Conservation (phyloP, 2,113 vertebrate species). For the Bubo scandiacus region DNA sequence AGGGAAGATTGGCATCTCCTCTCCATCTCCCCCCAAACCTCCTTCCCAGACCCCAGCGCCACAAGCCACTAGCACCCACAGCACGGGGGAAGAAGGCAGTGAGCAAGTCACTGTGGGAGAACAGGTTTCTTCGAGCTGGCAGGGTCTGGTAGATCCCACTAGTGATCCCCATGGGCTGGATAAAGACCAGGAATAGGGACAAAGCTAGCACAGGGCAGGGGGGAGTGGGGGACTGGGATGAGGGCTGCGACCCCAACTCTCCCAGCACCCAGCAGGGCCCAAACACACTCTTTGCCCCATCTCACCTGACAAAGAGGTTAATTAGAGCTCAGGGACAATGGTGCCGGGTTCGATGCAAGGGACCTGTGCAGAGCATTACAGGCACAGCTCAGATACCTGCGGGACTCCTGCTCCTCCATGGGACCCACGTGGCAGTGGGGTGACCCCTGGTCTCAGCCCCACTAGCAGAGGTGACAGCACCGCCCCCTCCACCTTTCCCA, state of each 20-base stretch:
- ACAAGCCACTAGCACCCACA: background rate
- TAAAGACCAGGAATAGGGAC: background rate
- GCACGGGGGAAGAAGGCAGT: background rate
- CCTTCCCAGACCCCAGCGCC: background rate
- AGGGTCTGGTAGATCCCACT: background rate
- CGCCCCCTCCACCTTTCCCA: background rate
- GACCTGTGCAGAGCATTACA: rapidly evolving
- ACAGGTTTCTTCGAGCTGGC: background rate
- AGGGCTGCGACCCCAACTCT: background rate
- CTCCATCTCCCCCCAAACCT: background rate
- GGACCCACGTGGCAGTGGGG: background rate
- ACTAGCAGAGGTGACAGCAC: background rate
- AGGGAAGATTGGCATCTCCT: background rate
- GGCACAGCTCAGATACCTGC: rapidly evolving
- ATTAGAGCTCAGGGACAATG: background rate
- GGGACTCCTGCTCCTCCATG: background rate
- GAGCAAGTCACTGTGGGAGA: background rate
- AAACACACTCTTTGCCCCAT: background rate
- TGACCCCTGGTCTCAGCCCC: background rate
- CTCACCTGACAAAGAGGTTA: background rate
- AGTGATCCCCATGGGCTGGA: background rate
- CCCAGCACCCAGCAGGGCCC: background rate
- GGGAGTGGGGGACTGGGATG: no score
- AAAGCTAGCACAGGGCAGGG: background rate
- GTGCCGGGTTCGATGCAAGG: rapidly evolving